Conservation (phyloP, 2,888 invertebrate genomes). For the Callyntrura guangdongensis region DNA sequence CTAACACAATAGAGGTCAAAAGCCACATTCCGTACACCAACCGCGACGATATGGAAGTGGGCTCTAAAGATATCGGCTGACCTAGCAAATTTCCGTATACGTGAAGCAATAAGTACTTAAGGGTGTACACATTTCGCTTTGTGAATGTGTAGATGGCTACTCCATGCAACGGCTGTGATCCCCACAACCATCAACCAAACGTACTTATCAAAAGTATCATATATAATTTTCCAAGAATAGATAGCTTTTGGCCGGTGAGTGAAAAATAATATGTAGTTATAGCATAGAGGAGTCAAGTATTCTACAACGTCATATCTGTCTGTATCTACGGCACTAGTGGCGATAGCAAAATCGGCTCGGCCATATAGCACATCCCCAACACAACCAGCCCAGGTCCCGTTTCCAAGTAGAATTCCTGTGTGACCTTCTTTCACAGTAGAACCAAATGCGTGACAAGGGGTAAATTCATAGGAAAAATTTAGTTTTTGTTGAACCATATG, state of each 20-base stretch:
- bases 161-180: neutral
- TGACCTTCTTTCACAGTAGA: neutral
- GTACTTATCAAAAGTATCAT: neutral
- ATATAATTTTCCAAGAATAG: neutral
- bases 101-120: neutral
- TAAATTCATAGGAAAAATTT: neutral
- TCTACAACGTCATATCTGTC: neutral
- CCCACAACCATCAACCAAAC: neutral
- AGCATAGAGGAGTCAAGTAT: neutral
- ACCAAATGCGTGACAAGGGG: neutral
- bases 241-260: neutral
- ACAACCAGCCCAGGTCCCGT: neutral
- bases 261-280: neutral
- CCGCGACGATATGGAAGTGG: neutral
- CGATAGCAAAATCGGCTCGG: neutral
- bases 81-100: neutral
- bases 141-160: neutral
- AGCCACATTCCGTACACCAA: neutral
- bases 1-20: neutral
- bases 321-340: neutral
- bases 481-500: neutral
- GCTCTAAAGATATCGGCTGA: neutral
- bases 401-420: neutral
- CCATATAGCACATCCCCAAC: neutral
- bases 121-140: neutral